These are phyloP conservation scores for Strix occidentalis DNA, from an alignment of 2,797 vertebrate species.

Conservation along the genomic window DNA sequence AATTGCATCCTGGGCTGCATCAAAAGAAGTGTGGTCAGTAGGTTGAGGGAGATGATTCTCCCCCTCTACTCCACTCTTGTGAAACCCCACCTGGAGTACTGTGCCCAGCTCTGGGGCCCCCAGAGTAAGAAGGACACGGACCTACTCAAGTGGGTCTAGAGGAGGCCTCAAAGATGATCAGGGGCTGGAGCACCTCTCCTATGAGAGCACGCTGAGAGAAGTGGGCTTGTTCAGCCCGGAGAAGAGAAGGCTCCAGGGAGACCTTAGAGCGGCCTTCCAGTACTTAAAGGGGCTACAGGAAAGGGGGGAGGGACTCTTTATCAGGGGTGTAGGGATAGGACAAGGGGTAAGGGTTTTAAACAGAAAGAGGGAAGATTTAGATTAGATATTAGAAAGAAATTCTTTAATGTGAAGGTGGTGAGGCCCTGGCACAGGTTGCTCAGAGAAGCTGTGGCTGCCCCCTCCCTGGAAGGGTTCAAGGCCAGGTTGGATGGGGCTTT, in stretches of 20 bases:
- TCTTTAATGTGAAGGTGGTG: background rate
- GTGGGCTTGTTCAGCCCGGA: background rate
- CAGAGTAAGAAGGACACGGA: background rate
- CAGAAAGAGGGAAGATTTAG: background rate
- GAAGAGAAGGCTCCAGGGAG: background rate
- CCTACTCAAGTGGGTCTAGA: fast-evolving
- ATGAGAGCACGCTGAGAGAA: background rate
- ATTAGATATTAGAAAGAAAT: too few species aligned
- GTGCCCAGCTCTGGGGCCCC: background rate
- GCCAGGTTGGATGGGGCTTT: fast-evolving
- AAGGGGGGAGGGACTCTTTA: background rate
- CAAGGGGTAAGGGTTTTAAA: fast-evolving
- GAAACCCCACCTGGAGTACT: background rate
- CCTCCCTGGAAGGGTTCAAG: background rate
- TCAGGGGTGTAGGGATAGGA: background rate
- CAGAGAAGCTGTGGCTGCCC: background rate
- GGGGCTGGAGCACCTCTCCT: background rate
- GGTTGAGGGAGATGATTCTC: fast-evolving
- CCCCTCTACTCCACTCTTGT: fast-evolving
- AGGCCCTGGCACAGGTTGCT: background rate
- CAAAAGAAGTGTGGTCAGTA: background rate
- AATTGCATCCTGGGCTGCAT: background rate
- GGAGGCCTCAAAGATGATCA: background rate
- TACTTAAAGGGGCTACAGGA: background rate
- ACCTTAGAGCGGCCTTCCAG: background rate